A percentile compares a stretch with the other conserved stretches of the same genome.
phyloP scores from a whole-genome alignment of 2,113 vertebrate species.

The Grammomys surdaster region DNA sequence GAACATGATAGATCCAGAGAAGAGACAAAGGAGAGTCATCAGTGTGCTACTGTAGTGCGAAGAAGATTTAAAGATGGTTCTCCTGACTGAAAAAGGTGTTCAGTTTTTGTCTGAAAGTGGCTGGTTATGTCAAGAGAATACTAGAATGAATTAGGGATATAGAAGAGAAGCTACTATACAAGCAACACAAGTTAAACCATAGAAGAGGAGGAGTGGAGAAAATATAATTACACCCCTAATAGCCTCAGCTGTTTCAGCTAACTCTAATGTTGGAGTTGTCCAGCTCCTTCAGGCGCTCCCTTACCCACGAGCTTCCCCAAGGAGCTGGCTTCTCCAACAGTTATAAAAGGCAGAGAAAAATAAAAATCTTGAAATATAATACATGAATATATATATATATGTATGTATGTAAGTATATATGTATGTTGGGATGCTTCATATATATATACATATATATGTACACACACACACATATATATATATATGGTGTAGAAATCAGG shows the following conservation, averaged over 20 bases:
- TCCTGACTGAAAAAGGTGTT: slow-evolving; percentile 20
- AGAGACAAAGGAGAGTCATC: neutral
- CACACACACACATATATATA: neutral
- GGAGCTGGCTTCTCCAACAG: neutral
- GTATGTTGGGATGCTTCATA: too few species aligned
- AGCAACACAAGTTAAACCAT: neutral
- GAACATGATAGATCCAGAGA: slow-evolving; percentile 12
- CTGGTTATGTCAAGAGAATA: neutral
- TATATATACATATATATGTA: neutral
- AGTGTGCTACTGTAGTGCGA: neutral
- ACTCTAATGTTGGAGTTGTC: neutral
- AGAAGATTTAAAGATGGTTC: neutral
- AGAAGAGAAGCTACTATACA: neutral
- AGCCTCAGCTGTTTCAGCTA: neutral
- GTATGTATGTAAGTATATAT: neutral
- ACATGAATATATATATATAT: neutral
- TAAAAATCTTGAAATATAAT: neutral
- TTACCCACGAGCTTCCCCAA: neutral
- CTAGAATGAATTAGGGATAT: neutral
- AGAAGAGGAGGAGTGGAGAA: neutral
- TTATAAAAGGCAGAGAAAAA: slow-evolving; percentile 30
- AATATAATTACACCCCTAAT: neutral
- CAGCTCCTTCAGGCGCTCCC: neutral
- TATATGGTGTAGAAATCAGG: neutral
- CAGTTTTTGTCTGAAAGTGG: neutral